Conservation (phyloP, 2,888 invertebrate genomes). For the Nephrocerus scutellatus region DNA sequence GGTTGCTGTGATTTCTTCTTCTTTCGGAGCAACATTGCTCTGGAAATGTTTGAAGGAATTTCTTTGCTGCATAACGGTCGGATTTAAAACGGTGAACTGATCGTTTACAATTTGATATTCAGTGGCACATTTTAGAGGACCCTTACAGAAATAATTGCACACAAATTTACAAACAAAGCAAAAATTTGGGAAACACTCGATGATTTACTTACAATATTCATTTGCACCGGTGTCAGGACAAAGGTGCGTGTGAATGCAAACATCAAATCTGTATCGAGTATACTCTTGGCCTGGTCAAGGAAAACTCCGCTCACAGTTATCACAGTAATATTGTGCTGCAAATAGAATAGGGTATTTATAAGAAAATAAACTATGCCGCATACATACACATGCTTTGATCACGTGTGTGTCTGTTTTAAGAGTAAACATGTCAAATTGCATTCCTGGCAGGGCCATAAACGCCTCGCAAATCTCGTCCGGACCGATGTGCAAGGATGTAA, state of each 20-base stretch:
- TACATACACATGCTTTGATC: constrained; percentile 22
- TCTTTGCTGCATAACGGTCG: constrained; percentile 27
- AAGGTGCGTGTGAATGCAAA: constrained; percentile 30
- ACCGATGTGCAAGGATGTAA: constrained; percentile 30
- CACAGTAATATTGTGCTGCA: constrained; percentile 26
- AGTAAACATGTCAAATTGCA: constrained; percentile 33
- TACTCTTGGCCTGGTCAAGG: constrained; percentile 25
- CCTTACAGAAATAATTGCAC: constrained; percentile 23
- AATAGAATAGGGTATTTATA: constrained; percentile 4
- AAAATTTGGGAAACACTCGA: no score
- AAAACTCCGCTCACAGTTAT: constrained; percentile 26
- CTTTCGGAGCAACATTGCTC: constrained; percentile 13
- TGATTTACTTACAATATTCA: constrained; percentile 20
- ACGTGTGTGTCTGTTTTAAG: constrained; percentile 28
- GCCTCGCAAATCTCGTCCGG: constrained; percentile 30
- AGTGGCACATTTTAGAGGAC: constrained; percentile 26
- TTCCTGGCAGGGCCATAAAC: constrained; percentile 32
- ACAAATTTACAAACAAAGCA: background rate
- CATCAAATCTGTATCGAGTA: constrained; percentile 27
- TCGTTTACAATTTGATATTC: constrained; percentile 37
- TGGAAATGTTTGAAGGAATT: constrained; percentile 32
- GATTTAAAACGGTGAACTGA: constrained; percentile 33
- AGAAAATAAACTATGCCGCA: background rate
- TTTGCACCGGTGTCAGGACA: constrained; percentile 23
- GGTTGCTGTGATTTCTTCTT: constrained; percentile 22